These are phyloP conservation scores for Pteruthius melanotis DNA, from an alignment of 2,113 vertebrate genomes.

Conservation along the genomic window DNA sequence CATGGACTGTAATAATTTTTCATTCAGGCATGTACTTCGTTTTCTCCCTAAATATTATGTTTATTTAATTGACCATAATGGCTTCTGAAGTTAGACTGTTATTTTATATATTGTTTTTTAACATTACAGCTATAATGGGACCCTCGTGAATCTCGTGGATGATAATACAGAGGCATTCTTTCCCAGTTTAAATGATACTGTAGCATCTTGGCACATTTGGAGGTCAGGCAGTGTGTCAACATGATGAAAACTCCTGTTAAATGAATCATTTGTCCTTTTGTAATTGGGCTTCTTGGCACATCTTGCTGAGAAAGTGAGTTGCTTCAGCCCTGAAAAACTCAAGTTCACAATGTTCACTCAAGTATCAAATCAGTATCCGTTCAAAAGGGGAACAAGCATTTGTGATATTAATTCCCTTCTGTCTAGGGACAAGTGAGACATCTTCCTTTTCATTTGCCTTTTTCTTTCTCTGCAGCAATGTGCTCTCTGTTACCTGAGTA, in stretches of 20 bases:
- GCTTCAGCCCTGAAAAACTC: slow-evolving; percentile 31
- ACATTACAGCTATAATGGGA: not conserved
- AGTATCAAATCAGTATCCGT: not conserved
- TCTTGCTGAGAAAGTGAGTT: not conserved
- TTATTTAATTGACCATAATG: not conserved
- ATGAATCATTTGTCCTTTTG: slow-evolving; percentile 43
- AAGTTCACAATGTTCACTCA: not conserved
- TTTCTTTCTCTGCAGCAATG: not conserved
- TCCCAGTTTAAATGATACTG: slow-evolving; percentile 23
- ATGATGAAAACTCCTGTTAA: not conserved
- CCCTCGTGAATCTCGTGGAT: not conserved
- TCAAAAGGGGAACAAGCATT: not conserved
- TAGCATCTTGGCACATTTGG: not conserved
- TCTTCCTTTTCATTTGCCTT: not conserved
- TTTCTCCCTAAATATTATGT: not conserved
- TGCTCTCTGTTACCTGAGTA: not conserved
- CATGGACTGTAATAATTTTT: not conserved
- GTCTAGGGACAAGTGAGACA: not conserved
- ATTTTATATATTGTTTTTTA: not conserved
- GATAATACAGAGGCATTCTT: not conserved
- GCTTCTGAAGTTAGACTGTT: not conserved
- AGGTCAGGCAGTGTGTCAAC: slow-evolving; percentile 11
- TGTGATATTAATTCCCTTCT: not conserved
- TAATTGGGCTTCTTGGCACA: slow-evolving; percentile 3
- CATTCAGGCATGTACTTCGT: not conserved